A percentile compares a stretch with the other conserved stretches of the same genome.
Conservation (phyloP, 2,888 invertebrate genomes). For the Drosophila barbarae region DNA sequence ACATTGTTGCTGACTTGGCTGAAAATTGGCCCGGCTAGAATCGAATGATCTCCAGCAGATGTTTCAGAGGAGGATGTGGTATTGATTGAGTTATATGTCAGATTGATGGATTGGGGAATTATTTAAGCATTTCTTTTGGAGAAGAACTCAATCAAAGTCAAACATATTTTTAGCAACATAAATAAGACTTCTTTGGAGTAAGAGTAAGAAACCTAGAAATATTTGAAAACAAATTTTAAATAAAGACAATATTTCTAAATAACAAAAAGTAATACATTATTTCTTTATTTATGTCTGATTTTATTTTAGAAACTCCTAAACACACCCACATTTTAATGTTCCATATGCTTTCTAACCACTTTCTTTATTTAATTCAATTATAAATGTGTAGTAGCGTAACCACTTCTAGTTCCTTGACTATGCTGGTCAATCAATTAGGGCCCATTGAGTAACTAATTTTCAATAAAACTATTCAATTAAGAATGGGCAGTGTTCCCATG, state of each 20-base stretch:
- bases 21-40: constrained; percentile 5
- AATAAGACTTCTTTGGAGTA: neutral
- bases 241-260: neutral
- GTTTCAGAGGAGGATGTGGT: neutral
- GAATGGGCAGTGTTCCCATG: constrained; percentile 67
- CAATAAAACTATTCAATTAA: constrained; percentile 62
- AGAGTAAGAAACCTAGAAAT: too few species aligned
- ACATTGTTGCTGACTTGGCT: constrained; percentile 4
- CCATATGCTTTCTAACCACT: too few species aligned
- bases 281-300: too few species aligned
- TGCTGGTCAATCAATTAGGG: constrained; percentile 44
- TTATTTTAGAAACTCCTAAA: neutral
- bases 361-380: neutral
- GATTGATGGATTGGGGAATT: constrained; percentile 2
- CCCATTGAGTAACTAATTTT: constrained; percentile 50
- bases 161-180: neutral
- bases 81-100: constrained; percentile 9
- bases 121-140: neutral
- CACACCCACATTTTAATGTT: neutral
- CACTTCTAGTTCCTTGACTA: constrained; percentile 5
- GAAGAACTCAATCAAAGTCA: neutral
- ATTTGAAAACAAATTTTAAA: fast-evolving
- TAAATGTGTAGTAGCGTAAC: neutral
- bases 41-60: constrained; percentile 15
- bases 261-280: too few species aligned